Evolutionary conservation across 2,113 vertebrate genomes (phyloP), one percentile per base, ranked within the genome.

Genomic region (Poeciliopsis occidentalis): DNA sequence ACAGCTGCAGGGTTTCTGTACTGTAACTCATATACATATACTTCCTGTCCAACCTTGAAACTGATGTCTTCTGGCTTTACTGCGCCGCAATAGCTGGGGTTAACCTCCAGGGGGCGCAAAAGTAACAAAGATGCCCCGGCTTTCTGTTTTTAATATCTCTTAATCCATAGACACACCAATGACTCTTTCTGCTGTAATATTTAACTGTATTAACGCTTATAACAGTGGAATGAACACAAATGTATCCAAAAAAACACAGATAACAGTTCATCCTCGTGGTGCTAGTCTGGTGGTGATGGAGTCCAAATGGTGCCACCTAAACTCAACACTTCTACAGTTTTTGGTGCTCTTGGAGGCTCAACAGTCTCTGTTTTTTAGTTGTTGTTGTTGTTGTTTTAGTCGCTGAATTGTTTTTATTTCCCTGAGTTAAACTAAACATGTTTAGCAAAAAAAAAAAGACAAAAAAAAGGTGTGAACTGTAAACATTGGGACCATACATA

Each of bases 11-110:
- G 63, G 34, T 71, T 64, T 77, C 76, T 82, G 75, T 80, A 75
- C 75, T 81, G 82, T 86, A 67, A 69, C 27, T 63, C 79, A 84
- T 85, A 84, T 85, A 85, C 31, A 63, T 79, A 76, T 65, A 82
- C 78, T 79, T 89, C 84, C 87, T 90, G 82, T 87, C 76, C 54
- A 63, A 88, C 73, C 78, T 90, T 87, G 76, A 90, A 89, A 89
- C 85, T 80, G 86, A 79, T 88, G 86, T 90, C 88, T 87, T 91
- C 80, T 86, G 85, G 81, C 83, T 87, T 90, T 82, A 85, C 84
- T 78, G 80, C 84, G 78, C 85, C 37, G 68, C 65, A 63, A 62
- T 39, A 79, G 69, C 76, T 85, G 77, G 83, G 88, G 72, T 72
- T 71, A 70, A 76, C 72, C 84, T 87, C 77, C 67, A 64, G 66